Percentiles rank a stretch among this genome's conserved stretches.
These are phyloP conservation scores for Terebella lapidaria DNA, from an alignment of 2,888 invertebrate genomes.

Conservation along the genomic window DNA sequence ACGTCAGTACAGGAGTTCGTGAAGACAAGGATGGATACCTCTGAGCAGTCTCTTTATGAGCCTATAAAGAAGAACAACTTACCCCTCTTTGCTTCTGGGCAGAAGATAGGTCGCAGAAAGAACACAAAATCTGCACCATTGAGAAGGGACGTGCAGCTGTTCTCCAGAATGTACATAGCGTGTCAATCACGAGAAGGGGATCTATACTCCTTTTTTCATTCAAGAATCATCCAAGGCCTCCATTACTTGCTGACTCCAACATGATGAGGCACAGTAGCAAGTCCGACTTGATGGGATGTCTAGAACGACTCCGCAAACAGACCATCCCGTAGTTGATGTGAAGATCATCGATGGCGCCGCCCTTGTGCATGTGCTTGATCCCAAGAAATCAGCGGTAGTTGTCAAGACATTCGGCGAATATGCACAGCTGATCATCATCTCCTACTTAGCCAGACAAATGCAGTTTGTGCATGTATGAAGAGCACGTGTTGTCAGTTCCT, in stretches of 20 bases:
- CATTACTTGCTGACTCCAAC: background rate
- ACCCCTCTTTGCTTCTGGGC: background rate
- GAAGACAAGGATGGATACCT: background rate
- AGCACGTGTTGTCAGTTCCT: background rate
- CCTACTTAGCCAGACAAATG: background rate
- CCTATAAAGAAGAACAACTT: background rate
- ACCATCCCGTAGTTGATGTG: background rate
- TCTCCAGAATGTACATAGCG: background rate
- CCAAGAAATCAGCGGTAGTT: too few relatives aligned
- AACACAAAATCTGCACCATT: background rate
- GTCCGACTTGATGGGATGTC: background rate
- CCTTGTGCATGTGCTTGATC: too few relatives aligned
- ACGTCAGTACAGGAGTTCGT: background rate
- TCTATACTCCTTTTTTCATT: background rate
- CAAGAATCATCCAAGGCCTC: background rate
- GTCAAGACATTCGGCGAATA: background rate
- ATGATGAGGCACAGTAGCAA: background rate
- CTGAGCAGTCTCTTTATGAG: background rate
- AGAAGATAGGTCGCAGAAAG: background rate
- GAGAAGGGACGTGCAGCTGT: background rate
- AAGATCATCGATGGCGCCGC: background rate
- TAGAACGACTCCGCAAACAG: background rate
- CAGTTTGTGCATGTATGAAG: background rate
- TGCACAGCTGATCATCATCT: background rate
- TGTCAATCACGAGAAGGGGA: background rate